Percentiles rank a stretch among this genome's conserved stretches.
These are phyloP conservation scores for Galeruca laticollis DNA, from an alignment of 2,888 invertebrate genomes.

Conservation along the genomic window DNA sequence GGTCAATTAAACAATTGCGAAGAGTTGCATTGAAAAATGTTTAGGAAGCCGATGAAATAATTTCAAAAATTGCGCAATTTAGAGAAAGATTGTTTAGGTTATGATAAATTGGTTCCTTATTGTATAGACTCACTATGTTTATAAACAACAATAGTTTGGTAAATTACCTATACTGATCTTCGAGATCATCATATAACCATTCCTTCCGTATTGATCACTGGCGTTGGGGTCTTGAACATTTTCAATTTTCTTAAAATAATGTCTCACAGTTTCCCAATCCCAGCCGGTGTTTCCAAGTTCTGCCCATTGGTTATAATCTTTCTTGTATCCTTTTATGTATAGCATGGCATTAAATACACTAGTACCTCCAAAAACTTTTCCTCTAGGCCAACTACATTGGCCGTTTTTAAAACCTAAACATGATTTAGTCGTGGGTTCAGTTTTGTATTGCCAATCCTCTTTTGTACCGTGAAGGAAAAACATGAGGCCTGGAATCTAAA, in stretches of 20 bases:
- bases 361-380: slow-evolving; percentile 76
- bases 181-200: slow-evolving; percentile 68
- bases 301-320: slow-evolving; percentile 76
- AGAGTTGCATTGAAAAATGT: too few species aligned
- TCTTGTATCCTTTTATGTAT: slow-evolving; percentile 73
- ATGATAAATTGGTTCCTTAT: too few species aligned
- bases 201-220: slow-evolving; percentile 62
- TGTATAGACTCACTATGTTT: too few species aligned
- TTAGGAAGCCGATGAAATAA: too few species aligned
- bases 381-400: slow-evolving; percentile 70
- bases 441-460: slow-evolving; percentile 65
- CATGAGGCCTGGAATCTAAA: slow-evolving; percentile 64
- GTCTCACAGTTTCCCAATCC: slow-evolving; percentile 68
- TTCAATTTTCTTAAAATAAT: slow-evolving; percentile 66
- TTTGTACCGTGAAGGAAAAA: slow-evolving; percentile 54
- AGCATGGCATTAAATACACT: slow-evolving; percentile 76
- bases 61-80: too few species aligned
- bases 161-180: slow-evolving; percentile 58
- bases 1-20: too few species aligned
- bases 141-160: neutral
- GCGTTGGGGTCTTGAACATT: slow-evolving; percentile 56
- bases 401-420: slow-evolving; percentile 62
- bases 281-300: slow-evolving; percentile 73
- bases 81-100: too few species aligned
- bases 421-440: slow-evolving; percentile 65